Evolutionary conservation across 1,140 invertebrate genomes (phyloP).

Genomic region (Brachionus plicatilis): DNA sequence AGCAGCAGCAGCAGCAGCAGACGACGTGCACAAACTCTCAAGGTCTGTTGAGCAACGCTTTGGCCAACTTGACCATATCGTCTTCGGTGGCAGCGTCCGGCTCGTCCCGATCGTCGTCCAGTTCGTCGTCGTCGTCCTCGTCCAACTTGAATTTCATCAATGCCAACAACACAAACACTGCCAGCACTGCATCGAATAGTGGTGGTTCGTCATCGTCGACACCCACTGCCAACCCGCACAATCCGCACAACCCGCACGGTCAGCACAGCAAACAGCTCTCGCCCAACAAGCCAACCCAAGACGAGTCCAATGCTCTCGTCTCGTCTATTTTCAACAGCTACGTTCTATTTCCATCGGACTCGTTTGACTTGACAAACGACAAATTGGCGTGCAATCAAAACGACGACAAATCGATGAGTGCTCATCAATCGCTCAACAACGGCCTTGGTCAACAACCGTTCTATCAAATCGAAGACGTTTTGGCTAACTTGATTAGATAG

Average conservation of each 20-base stretch:
- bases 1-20: background rate
- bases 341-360: slow-evolving; percentile 25
- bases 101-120: background rate
- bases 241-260: background rate
- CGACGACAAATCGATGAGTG: background rate
- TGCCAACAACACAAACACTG: background rate
- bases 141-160: background rate
- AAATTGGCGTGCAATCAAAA: background rate
- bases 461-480: slow-evolving; percentile 26
- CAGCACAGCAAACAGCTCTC: background rate
- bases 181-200: background rate
- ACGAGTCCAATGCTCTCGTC: background rate
- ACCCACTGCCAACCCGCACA: background rate
- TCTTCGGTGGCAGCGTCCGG: background rate
- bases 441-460: background rate
- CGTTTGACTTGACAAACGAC: slow-evolving; percentile 8
- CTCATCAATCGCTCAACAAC: background rate
- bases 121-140: background rate
- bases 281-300: background rate
- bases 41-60: slow-evolving; percentile 13
- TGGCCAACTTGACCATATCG: slow-evolving; percentile 30
- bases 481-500: slow-evolving; percentile 33
- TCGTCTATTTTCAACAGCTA: slow-evolving; percentile 19
- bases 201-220: slow-evolving; percentile 9
- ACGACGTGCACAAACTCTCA: background rate